Conservation (phyloP, 2,113 vertebrate species). For the Psophia crepitans region DNA sequence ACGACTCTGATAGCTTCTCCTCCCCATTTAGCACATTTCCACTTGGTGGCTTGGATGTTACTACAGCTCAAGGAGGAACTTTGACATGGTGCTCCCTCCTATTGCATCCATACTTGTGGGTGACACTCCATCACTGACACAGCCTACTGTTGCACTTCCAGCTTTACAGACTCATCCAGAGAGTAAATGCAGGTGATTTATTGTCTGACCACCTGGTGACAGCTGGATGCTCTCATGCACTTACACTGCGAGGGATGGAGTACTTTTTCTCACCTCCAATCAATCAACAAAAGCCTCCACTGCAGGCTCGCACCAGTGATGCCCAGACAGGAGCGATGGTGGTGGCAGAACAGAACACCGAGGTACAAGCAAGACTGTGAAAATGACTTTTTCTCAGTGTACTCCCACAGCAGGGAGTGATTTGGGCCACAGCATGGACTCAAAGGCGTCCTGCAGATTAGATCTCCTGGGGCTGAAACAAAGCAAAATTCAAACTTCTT, state of each 20-base stretch:
- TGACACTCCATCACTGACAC: conserved; percentile 1
- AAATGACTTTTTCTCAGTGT: neutral
- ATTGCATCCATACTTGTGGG: neutral
- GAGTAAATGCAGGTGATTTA: conserved; percentile 43
- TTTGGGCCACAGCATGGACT: neutral
- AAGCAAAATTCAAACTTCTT: neutral
- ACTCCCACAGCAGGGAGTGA: neutral
- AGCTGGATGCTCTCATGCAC: neutral
- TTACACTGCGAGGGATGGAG: neutral
- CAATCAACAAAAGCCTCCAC: neutral
- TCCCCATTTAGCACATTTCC: neutral
- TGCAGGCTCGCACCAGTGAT: neutral
- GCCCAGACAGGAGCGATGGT: neutral
- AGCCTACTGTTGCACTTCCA: neutral
- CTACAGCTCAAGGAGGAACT: neutral
- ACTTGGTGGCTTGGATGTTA: neutral
- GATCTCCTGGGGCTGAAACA: neutral
- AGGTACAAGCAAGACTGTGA: neutral
- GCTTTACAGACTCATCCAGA: neutral
- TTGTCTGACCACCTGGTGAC: neutral
- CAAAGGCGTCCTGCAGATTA: neutral
- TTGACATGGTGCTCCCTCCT: neutral
- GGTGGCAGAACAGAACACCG: neutral
- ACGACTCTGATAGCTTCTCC: neutral
- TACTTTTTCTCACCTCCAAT: neutral